Base-by-base conservation (phyloP, 2,113 vertebrate genomes). In the Typhlomys cinereus region DNA sequence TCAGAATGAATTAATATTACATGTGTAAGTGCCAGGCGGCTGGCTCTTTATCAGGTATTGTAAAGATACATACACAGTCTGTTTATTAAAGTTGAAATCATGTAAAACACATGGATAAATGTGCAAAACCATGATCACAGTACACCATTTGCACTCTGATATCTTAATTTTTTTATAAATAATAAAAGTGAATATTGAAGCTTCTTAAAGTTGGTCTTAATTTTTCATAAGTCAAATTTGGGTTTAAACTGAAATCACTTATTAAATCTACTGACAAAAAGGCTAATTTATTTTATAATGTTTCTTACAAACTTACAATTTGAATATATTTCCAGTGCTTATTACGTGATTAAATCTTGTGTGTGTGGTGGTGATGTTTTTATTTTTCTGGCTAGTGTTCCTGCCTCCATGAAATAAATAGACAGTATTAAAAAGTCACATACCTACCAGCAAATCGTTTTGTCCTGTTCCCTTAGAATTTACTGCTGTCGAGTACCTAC, bases 171-270 rank as follows among this genome's bases (percentile, higher is more conserved):
- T 95, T 97, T 98, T 98, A 97, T 96, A 97, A 97, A 95, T 90
- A 98, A 98, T 97, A 98, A 98, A 98, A 97, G 87, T 90, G 80
- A 97, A 96, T 96, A 96, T 96, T 84, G 52, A 96, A 97, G 94
- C 97, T 97, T 95, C 92, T 92, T 92, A 90, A 97, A 96, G 92
- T 95, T 93, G 69, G 95, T 97, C 95, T 89, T 96, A 94, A 88
- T 97, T 98, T 98, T 98, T 96, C 59, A 41, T 96, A 94, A 96
- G 59, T 74, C 79, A 94, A 86, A 88, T 79, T 74, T 80, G 46
- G 84, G 54, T n/a, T 92, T 90, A 69, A 94, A 59, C 61, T 87
- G 34, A 95, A 94, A 48, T 71, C 92, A 52, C 90, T 62, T 44
- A 69, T 88, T 94, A 85, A 93, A 54, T 90, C 36, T 39, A 41